Percentiles rank a stretch among this genome's conserved stretches.
These are phyloP conservation scores for Chloroclysta siterata DNA, from an alignment of 2,888 invertebrate species.

Conservation along the genomic window DNA sequence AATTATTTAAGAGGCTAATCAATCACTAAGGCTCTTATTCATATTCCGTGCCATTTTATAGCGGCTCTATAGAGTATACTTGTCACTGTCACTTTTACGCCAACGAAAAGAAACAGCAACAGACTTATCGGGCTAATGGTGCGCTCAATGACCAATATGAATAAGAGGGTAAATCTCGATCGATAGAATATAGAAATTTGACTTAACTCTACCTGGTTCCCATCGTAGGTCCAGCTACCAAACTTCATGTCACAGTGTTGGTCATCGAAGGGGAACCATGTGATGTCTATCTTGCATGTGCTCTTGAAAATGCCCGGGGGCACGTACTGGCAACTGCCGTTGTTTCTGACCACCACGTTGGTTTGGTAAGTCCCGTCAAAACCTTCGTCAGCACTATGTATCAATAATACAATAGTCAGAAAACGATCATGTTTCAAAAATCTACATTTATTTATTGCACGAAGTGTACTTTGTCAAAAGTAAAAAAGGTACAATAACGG, in stretches of 20 bases:
- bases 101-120: no score
- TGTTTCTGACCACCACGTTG: constrained; percentile 99
- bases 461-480: not conserved
- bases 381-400: constrained; percentile 98
- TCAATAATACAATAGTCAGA: constrained; percentile 65
- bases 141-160: no score
- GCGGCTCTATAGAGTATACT: no score
- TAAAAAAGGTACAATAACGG: no score
- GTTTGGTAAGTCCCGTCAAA: constrained; percentile 99
- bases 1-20: constrained; percentile 24
- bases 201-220: constrained; percentile 90
- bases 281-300: constrained; percentile 99
- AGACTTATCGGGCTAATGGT: no score
- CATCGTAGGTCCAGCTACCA: constrained; percentile 99
- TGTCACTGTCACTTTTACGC: no score
- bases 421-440: constrained; percentile 21
- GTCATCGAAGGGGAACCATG: constrained; percentile 99
- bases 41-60: no score
- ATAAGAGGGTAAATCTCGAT: constrained; percentile 25
- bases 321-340: constrained; percentile 99
- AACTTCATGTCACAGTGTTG: constrained; percentile 99
- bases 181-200: constrained; percentile 28
- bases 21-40: no score
- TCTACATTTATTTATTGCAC: not conserved
- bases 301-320: constrained; percentile 99